Evolutionary conservation across 2,113 vertebrate genomes (phyloP), one percentile per base, ranked within the genome.

Genomic region (Pelvicachromis taeniatus): DNA sequence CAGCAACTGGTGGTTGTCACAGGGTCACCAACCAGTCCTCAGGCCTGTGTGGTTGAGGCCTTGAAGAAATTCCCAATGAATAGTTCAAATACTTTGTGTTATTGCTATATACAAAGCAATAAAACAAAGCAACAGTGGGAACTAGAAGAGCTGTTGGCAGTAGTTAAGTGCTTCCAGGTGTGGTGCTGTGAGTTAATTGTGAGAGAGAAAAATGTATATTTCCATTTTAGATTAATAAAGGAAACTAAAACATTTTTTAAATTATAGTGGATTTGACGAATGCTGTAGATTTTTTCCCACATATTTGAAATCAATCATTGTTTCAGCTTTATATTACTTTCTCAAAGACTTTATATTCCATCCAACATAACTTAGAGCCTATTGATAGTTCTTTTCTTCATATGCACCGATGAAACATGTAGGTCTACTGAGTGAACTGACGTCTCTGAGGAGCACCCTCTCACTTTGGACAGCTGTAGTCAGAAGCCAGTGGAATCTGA

Each of bases 401-500:
- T 17, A 23, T 70, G 31, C 11, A 45, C 38, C 50, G 33, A 53
- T 77, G 7, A 52, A 63, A 16, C 4, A 4, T 35, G 5, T 45
- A 14, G 29, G 29, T 26, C 19, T 65, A 70, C 21, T 38, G 16
- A 10, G 38, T 77, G 29, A 77, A 19, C 63, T 11, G 50, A 65
- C 1, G 0, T 56, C 54, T 87, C 3, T 48, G 38, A 42, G 29
- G 78, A 86, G 52, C 35, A 19, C 2, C 1, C 19, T 73, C 31
- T 40, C 38, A 26, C 5, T 73, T 80, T 59, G 38, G 35, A 33
- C 84, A 84, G 78, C 81, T 83, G 42, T 4, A 29, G 50, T 53
- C 38, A 31, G 54, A 82, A 48, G 42, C 21, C 12, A 31, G n/a
- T 75, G 58, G 80, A 78, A 85, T 40, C 11, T 61, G 48, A 65